These are phyloP conservation scores for Phocides pigmalion DNA, from an alignment of 1,140 invertebrate species.

Conservation along the genomic window DNA sequence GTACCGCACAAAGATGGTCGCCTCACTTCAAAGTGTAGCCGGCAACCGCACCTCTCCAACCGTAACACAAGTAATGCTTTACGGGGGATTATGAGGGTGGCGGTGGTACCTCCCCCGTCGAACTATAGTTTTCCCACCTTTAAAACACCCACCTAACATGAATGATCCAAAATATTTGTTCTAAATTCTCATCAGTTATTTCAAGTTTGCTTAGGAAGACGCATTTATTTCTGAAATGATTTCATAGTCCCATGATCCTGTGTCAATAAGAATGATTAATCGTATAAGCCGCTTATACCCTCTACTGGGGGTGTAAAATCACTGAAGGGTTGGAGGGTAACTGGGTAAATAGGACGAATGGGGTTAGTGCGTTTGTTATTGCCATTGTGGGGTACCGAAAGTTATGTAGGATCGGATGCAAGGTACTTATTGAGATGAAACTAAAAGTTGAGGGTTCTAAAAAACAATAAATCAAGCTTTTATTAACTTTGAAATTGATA, in stretches of 20 bases:
- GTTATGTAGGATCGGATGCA: neutral
- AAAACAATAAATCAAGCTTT: neutral
- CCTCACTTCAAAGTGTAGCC: too few species aligned
- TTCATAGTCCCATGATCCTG: slow-evolving; percentile 25
- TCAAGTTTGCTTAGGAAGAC: slow-evolving; percentile 9
- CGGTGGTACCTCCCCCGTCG: too few species aligned
- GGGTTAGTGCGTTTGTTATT: slow-evolving; percentile 20
- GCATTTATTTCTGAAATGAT: slow-evolving; percentile 14
- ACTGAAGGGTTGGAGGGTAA: slow-evolving; percentile 15
- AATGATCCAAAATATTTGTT: too few species aligned
- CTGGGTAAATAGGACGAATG: slow-evolving; percentile 27
- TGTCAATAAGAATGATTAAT: slow-evolving; percentile 28
- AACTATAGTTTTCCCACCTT: too few species aligned
- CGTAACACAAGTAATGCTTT: too few species aligned
- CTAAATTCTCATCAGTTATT: neutral
- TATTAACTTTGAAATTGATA: neutral
- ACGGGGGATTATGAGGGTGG: too few species aligned
- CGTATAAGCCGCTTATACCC: slow-evolving; percentile 22
- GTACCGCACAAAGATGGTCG: too few species aligned
- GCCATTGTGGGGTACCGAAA: neutral
- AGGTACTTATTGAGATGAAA: too few species aligned
- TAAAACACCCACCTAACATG: too few species aligned
- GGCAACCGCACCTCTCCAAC: too few species aligned
- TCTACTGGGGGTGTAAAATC: slow-evolving; percentile 1
- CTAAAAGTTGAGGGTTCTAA: too few species aligned